These are phyloP conservation scores for Cassiopea xamachana DNA, from an alignment of 30 jellyfish, hydroid and myxozoan species.

Conservation along the genomic window DNA sequence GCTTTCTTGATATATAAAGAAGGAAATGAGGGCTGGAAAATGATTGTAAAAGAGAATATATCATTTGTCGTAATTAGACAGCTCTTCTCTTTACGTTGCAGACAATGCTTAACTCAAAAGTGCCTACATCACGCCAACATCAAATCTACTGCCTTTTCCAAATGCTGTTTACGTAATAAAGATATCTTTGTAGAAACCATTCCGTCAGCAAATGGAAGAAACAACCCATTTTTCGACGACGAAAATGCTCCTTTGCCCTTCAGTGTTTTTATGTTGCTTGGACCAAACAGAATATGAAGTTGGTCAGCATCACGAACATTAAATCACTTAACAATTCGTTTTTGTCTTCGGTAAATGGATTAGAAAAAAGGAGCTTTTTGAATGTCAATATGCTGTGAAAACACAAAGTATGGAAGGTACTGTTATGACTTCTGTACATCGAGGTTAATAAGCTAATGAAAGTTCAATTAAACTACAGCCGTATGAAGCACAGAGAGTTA, in stretches of 20 bases:
- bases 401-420: neutral
- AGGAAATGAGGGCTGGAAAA: neutral
- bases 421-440: constrained; percentile 34
- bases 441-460: constrained; percentile 19
- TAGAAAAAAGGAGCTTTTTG: constrained; percentile 7
- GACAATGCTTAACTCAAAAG: too few species aligned
- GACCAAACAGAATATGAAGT: neutral
- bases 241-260: too few species aligned
- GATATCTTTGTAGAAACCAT: too few species aligned
- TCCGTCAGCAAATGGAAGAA: too few species aligned
- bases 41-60: neutral
- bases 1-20: neutral
- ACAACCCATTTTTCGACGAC: too few species aligned
- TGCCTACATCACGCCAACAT: too few species aligned
- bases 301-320: neutral
- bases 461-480: neutral
- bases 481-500: neutral
- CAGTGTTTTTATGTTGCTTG: too few species aligned
- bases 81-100: too few species aligned
- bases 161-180: too few species aligned
- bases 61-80: too few species aligned
- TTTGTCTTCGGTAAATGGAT: neutral
- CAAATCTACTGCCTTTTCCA: too few species aligned
- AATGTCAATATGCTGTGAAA: neutral
- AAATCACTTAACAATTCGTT: neutral